phyloP scores from a whole-genome alignment of 2,113 vertebrate genomes.

The Cichladusa arquata region DNA sequence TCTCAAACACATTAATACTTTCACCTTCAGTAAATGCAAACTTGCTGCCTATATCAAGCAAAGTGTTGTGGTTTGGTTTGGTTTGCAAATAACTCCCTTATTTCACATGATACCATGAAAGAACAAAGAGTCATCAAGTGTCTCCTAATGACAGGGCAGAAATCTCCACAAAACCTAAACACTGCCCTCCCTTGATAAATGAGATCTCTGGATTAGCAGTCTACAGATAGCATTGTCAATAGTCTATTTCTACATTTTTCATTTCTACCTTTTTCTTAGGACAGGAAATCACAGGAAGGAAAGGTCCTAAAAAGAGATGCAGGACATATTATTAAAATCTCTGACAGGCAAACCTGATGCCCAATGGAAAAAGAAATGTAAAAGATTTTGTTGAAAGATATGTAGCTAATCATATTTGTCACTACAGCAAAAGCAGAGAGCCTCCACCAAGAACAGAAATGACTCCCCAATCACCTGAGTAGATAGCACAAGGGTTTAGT shows the following conservation, averaged over 20 bases:
- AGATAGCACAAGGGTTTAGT: constrained; percentile 2
- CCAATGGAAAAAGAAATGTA: not conserved
- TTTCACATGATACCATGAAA: not conserved
- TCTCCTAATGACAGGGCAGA: not conserved
- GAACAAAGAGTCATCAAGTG: not conserved
- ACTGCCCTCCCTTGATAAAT: not conserved
- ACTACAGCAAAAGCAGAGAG: not conserved
- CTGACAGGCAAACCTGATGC: not conserved
- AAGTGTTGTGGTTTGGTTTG: not conserved
- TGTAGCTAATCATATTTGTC: not conserved
- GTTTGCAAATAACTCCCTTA: not conserved
- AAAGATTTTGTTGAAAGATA: not conserved
- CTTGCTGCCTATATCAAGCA: not conserved
- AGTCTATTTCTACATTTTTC: not conserved
- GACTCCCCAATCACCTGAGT: not conserved
- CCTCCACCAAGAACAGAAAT: not conserved
- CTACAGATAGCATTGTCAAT: not conserved
- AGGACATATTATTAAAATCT: not conserved
- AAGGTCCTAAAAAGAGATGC: not conserved
- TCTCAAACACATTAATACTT: not conserved
- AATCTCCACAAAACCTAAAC: not conserved
- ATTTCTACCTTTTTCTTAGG: not conserved
- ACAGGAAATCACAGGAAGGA: not conserved
- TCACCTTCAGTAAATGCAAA: not conserved
- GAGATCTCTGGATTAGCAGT: not conserved